phyloP scores from a whole-genome alignment of 2,113 vertebrate genomes.

The Mustelus asterias region DNA sequence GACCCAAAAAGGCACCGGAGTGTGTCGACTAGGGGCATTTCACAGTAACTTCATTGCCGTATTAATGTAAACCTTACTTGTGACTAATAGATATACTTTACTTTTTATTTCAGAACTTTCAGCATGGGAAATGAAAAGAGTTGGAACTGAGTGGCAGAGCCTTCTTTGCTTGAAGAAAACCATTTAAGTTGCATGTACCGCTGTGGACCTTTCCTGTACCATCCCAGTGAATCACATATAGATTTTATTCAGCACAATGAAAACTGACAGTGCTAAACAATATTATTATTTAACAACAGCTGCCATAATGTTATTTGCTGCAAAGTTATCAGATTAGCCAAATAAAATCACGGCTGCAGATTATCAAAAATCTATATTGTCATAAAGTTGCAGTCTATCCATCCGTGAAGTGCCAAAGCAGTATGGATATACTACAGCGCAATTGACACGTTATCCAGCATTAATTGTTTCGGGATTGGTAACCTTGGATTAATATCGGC shows the following conservation, averaged over 20 bases:
- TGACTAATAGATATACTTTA: too few relatives aligned
- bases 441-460: not conserved
- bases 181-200: not conserved
- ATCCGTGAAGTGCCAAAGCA: not conserved
- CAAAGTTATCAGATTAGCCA: not conserved
- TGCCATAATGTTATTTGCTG: not conserved
- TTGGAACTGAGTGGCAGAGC: not conserved
- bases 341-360: not conserved
- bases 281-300: not conserved
- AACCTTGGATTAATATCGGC: not conserved
- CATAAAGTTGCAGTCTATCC: slow-evolving; percentile 1
- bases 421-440: not conserved
- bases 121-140: not conserved
- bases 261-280: not conserved
- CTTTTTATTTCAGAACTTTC: not conserved
- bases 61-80: too few relatives aligned
- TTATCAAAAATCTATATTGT: slow-evolving; percentile 13
- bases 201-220: not conserved
- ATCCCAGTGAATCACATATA: not conserved
- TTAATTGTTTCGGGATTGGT: not conserved
- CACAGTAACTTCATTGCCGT: too few relatives aligned
- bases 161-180: not conserved
- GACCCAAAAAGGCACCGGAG: too few relatives aligned
- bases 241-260: not conserved
- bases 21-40: too few relatives aligned